These are phyloP conservation scores for Scyliorhinus canicula DNA, from an alignment of 2,797 vertebrate species.

Conservation along the genomic window DNA sequence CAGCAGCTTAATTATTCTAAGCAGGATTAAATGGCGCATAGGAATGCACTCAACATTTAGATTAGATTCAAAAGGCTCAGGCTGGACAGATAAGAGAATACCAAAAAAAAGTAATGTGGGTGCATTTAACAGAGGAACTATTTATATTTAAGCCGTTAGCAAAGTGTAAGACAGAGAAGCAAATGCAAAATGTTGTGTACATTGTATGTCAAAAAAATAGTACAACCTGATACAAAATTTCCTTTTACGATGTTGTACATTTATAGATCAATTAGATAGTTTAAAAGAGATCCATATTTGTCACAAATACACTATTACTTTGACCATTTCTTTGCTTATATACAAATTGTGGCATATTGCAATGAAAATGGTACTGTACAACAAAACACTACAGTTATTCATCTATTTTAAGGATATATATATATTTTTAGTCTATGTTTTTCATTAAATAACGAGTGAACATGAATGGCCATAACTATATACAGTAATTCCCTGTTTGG, in stretches of 20 bases:
- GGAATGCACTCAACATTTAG: conserved; percentile 11
- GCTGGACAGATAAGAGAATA: neutral
- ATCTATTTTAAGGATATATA: conserved; percentile 6
- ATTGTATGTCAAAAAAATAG: neutral
- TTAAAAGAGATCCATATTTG: neutral
- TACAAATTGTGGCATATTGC: neutral
- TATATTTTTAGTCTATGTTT: neutral
- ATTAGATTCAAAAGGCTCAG: neutral
- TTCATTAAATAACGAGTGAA: conserved; percentile 13
- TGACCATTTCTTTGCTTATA: neutral
- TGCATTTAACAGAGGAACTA: neutral
- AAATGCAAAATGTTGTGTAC: neutral
- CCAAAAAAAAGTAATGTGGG: neutral
- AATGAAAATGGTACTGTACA: neutral
- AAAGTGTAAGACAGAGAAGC: neutral
- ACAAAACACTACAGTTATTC: neutral
- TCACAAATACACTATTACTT: neutral
- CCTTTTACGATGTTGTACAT: neutral
- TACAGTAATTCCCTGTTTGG: conserved; percentile 17
- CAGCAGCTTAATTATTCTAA: conserved; percentile 35
- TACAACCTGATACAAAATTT: neutral
- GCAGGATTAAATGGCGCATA: neutral
- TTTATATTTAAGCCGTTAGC: neutral
- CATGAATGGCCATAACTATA: conserved; percentile 14
- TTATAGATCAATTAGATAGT: neutral